Percentiles rank a stretch among this genome's conserved stretches.
These are phyloP conservation scores for Ceratitis capitata DNA, from an alignment of 1,140 invertebrate species.

Conservation along the genomic window DNA sequence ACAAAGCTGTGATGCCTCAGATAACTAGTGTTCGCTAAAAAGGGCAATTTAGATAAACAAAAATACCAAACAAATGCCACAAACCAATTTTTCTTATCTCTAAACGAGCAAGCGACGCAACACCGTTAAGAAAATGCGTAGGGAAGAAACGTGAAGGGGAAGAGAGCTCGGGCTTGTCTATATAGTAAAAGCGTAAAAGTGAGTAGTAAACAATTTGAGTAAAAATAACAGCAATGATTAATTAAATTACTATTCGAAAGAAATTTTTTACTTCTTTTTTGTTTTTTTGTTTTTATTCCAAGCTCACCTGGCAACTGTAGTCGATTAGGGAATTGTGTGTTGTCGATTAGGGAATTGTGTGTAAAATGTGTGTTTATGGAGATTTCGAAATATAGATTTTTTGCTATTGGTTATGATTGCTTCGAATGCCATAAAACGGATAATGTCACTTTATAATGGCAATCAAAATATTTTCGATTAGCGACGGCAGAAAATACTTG, in stretches of 20 bases:
- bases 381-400: background rate
- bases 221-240: background rate
- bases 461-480: background rate
- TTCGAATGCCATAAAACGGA: background rate
- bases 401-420: background rate
- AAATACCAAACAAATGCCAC: background rate
- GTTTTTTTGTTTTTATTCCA: background rate
- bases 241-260: conserved; percentile 19
- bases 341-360: background rate
- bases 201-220: background rate
- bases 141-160: background rate
- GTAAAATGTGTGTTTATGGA: background rate
- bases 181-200: background rate
- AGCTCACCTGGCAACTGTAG: conserved; percentile 1
- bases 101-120: background rate
- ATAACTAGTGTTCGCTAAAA: background rate
- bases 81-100: background rate
- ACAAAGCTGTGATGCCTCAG: too few species aligned
- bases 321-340: background rate
- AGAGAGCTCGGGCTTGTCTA: too few species aligned
- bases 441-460: background rate
- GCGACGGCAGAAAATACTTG: background rate
- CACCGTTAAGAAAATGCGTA: background rate
- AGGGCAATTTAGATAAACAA: background rate
- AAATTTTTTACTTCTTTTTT: background rate